These are phyloP conservation scores for Elgaria multicarinata DNA, from an alignment of 2,113 vertebrate species.

Conservation along the genomic window DNA sequence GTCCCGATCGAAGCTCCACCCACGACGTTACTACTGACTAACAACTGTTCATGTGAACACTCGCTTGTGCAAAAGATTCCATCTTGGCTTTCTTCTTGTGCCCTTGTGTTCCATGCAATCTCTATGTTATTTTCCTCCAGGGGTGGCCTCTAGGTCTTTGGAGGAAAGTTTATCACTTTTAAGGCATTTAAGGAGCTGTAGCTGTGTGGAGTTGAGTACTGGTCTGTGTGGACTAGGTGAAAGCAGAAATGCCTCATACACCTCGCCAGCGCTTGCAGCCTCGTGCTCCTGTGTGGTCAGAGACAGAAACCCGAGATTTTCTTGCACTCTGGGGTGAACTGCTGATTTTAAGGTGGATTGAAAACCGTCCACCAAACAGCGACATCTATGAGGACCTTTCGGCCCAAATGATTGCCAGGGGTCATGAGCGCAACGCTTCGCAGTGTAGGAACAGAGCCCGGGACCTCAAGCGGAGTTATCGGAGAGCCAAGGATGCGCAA, in stretches of 20 bases:
- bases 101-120: background rate
- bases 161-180: background rate
- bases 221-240: background rate
- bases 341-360: constrained; percentile 28
- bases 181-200: background rate
- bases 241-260: constrained; percentile 30
- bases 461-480: constrained; percentile 36
- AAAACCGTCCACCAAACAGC: constrained; percentile 25
- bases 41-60: constrained; percentile 36
- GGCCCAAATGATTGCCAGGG: constrained; percentile 27
- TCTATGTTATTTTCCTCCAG: background rate
- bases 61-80: constrained; percentile 18
- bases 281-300: constrained; percentile 24
- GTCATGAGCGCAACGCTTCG: constrained; percentile 26
- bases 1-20: constrained; percentile 11
- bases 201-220: background rate
- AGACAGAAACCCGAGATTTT: constrained; percentile 28
- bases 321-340: constrained; percentile 32
- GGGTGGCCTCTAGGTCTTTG: background rate
- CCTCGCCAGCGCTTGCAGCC: constrained; percentile 34
- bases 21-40: constrained; percentile 41
- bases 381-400: constrained; percentile 39
- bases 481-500: constrained; percentile 28
- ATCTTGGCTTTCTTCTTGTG: constrained; percentile 27
- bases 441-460: constrained; percentile 32